A percentile compares a stretch with the other conserved stretches of the same genome.
Conservation (phyloP, 2,888 invertebrate genomes). For the Epinotia bilunana region DNA sequence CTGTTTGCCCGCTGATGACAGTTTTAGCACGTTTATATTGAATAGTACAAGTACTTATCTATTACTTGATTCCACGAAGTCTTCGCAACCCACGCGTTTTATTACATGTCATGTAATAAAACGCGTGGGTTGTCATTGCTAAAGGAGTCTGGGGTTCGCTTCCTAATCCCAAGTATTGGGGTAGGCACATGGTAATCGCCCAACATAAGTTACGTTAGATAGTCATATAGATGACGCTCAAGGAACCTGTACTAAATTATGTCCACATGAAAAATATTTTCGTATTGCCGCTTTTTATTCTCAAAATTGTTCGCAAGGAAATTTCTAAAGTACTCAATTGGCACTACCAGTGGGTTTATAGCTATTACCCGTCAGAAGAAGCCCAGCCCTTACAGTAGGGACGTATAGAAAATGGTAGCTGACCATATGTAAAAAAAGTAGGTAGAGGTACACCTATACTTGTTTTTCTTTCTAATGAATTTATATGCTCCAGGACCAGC, state of each 20-base stretch:
- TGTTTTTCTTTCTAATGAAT: not conserved
- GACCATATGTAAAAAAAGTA: too few relatives aligned
- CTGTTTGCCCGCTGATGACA: not conserved
- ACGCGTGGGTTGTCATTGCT: too few relatives aligned
- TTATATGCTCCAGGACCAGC: conserved; percentile 86
- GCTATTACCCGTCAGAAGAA: not conserved
- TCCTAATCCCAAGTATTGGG: not conserved
- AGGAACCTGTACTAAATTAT: not conserved
- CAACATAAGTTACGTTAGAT: not conserved
- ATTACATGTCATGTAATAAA: too few relatives aligned
- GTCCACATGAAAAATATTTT: not conserved
- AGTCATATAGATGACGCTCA: not conserved
- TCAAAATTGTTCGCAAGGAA: too few relatives aligned
- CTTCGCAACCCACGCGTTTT: not conserved
- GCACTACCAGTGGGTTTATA: not conserved
- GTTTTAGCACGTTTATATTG: not conserved
- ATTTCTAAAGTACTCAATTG: too few relatives aligned
- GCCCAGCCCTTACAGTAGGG: too few relatives aligned
- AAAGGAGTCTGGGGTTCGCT: not conserved
- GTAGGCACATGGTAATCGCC: not conserved
- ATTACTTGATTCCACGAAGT: not conserved
- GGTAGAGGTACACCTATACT: not conserved
- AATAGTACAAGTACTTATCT: not conserved
- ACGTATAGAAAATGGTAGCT: too few relatives aligned
- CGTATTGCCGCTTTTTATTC: too few relatives aligned